Percentiles rank a stretch among this genome's conserved stretches.
These are phyloP conservation scores for Acrocephalus arundinaceus DNA, from an alignment of 2,113 vertebrate genomes.

Conservation along the genomic window DNA sequence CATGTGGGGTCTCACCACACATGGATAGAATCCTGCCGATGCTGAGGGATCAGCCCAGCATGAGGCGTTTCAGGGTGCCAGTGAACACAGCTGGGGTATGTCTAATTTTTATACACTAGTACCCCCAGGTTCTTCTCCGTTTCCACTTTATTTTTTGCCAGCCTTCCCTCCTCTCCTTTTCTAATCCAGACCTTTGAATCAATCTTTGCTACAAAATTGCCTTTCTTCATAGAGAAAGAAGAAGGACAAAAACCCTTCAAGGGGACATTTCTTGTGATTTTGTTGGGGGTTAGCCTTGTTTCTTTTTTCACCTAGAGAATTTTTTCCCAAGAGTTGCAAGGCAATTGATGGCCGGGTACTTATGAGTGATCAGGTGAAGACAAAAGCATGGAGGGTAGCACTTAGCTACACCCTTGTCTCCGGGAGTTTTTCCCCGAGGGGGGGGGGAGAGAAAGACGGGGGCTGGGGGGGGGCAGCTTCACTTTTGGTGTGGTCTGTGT, in stretches of 20 bases:
- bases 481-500: no score
- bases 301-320: no score
- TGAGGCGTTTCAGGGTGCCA: not conserved
- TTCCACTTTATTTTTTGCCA: not conserved
- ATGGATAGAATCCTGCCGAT: not conserved
- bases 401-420: no score
- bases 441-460: no score
- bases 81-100: fast-evolving
- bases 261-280: not conserved
- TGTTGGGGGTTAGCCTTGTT: no score
- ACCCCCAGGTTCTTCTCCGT: not conserved
- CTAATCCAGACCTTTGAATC: not conserved
- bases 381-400: no score
- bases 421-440: no score
- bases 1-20: not conserved
- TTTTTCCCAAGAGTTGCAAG: no score
- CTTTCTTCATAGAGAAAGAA: not conserved
- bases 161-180: fast-evolving
- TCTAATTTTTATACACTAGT: not conserved
- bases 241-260: not conserved
- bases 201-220: not conserved
- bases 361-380: no score
- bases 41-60: not conserved
- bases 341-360: no score
- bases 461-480: no score